A percentile compares a stretch with the other conserved stretches of the same genome.
Conservation (phyloP, 2,113 vertebrate species). For the Pterocles orientalis region DNA sequence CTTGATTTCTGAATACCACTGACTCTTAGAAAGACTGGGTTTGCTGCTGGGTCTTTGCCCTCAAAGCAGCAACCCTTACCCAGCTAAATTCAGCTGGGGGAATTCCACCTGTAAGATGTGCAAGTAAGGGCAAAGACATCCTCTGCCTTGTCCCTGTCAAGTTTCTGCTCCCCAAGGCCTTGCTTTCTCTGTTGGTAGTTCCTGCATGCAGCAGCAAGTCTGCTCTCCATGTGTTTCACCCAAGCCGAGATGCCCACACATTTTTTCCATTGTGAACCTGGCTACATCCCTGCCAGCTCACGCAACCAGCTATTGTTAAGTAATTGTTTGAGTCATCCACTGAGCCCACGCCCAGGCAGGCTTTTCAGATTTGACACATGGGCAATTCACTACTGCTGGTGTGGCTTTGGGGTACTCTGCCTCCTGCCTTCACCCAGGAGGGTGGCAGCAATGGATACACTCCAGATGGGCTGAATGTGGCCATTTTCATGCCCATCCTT, state of each 20-base stretch:
- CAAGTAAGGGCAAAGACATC: constrained; percentile 60
- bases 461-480: not conserved
- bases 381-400: not conserved
- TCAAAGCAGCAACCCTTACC: constrained; percentile 26
- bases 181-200: constrained; percentile 58
- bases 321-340: constrained; percentile 57
- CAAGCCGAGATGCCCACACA: constrained; percentile 43
- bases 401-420: not conserved
- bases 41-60: constrained; percentile 10
- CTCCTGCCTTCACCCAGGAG: not conserved
- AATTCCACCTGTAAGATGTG: constrained; percentile 60
- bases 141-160: constrained; percentile 49
- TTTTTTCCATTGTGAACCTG: constrained; percentile 61
- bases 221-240: not conserved
- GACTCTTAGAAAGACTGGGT: not conserved
- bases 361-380: constrained; percentile 9
- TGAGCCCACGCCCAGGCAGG: constrained; percentile 47
- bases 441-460: not conserved
- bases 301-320: constrained; percentile 52
- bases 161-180: constrained; percentile 66
- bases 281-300: constrained; percentile 56
- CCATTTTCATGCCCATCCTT: not conserved
- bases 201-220: constrained; percentile 53
- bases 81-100: constrained; percentile 55
- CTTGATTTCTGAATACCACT: not conserved